Percentiles rank a stretch among this genome's conserved stretches.
Conservation (phyloP, 2,797 vertebrate genomes). For the Takifugu rubripes region DNA sequence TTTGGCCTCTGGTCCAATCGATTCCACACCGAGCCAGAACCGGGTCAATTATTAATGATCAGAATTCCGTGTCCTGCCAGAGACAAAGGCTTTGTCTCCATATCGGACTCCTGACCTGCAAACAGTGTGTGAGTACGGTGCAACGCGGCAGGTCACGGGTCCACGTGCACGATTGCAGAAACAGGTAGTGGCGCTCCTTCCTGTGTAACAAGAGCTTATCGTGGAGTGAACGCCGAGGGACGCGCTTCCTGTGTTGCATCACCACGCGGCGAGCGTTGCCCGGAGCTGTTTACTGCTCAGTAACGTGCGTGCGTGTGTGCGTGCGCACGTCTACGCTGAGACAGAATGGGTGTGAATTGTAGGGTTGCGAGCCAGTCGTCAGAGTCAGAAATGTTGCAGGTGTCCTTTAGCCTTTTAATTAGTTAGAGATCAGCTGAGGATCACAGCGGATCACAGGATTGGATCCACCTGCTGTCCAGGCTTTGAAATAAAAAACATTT, state of each 20-base stretch:
- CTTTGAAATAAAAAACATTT: no score
- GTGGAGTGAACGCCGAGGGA: slow-evolving; percentile 9
- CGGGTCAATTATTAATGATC: slow-evolving; percentile 62
- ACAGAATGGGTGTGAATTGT: slow-evolving; percentile 1
- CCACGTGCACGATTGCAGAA: slow-evolving; percentile 33
- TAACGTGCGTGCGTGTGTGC: slow-evolving; percentile 35
- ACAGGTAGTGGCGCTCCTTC: slow-evolving; percentile 36
- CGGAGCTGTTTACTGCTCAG: slow-evolving; percentile 42
- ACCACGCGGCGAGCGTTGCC: slow-evolving; percentile 36
- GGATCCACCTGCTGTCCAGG: no score
- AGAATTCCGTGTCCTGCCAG: slow-evolving; percentile 50
- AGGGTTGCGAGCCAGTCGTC: slow-evolving; percentile 3
- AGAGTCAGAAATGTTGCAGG: no score
- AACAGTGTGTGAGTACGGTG: neutral
- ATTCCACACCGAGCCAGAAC: slow-evolving; percentile 30
- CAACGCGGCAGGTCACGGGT: neutral
- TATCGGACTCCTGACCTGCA: slow-evolving; percentile 1
- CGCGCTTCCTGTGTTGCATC: slow-evolving; percentile 61
- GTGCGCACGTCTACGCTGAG: neutral
- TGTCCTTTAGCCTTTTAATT: no score
- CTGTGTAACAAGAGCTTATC: slow-evolving; percentile 21
- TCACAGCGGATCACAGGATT: no score
- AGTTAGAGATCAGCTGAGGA: no score
- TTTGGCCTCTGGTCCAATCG: slow-evolving; percentile 29
- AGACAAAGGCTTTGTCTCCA: slow-evolving; percentile 24